These are phyloP conservation scores for Nasonovia ribisnigri DNA, from an alignment of 2,888 invertebrate species.

Conservation along the genomic window DNA sequence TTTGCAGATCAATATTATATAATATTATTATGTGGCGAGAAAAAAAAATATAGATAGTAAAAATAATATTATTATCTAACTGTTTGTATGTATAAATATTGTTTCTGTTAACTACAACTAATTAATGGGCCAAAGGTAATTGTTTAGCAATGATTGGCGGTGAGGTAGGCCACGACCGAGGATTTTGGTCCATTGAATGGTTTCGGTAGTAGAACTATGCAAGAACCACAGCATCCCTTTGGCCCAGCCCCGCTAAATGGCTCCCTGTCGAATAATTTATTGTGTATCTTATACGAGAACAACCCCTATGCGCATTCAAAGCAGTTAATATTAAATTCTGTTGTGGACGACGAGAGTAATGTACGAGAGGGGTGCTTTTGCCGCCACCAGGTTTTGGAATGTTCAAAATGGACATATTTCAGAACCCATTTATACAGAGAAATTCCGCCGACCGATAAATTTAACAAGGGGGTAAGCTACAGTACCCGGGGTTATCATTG, in stretches of 20 bases:
- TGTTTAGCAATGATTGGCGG: constrained; percentile 16
- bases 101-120: neutral
- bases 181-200: constrained; percentile 14
- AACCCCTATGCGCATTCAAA: neutral
- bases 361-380: neutral
- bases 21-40: too few relatives aligned
- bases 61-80: neutral
- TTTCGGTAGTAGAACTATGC: constrained; percentile 52
- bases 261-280: constrained; percentile 60
- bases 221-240: constrained; percentile 43
- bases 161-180: neutral
- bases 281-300: constrained; percentile 42
- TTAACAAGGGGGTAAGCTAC: constrained; percentile 12
- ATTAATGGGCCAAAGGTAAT: constrained; percentile 36
- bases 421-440: constrained; percentile 49
- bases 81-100: neutral
- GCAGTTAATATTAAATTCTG: constrained; percentile 60
- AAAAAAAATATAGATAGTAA: neutral
- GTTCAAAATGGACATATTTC: constrained; percentile 57
- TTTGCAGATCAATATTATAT: neutral
- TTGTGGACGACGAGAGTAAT: neutral
- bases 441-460: constrained; percentile 59
- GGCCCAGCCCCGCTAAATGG: constrained; percentile 52
- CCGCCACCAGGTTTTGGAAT: constrained; percentile 55
- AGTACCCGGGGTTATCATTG: constrained; percentile 34